phyloP scores from a whole-genome alignment of 2,888 invertebrate species.

The Leptinotarsa juncta region DNA sequence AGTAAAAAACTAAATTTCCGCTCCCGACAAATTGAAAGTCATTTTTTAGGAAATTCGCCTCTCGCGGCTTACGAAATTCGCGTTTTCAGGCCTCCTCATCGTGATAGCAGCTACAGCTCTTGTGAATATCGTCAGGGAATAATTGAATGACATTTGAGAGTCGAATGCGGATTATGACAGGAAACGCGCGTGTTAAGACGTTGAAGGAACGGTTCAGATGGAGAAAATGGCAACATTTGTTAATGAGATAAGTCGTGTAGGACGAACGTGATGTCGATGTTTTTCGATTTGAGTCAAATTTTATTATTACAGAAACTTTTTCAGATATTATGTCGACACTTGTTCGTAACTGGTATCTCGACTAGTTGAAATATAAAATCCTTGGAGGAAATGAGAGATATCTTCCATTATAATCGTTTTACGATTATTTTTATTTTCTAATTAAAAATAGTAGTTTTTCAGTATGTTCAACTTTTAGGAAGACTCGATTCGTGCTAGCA shows the following conservation, averaged over 20 bases:
- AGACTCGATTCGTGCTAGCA: no score
- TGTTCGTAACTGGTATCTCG: no score
- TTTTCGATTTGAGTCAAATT: no score
- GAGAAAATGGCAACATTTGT: not conserved
- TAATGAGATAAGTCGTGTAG: not conserved
- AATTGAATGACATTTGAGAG: conserved; percentile 43
- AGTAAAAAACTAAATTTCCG: conserved; percentile 53
- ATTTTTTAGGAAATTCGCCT: conserved; percentile 53
- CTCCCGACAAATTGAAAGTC: conserved; percentile 58
- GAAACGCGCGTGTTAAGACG: conserved; percentile 33
- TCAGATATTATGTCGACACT: no score
- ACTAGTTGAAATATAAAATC: no score
- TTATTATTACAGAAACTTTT: no score
- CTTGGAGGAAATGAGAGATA: no score
- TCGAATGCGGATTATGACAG: conserved; percentile 43
- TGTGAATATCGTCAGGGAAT: conserved; percentile 43
- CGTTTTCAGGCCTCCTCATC: conserved; percentile 42
- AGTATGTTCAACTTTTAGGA: no score
- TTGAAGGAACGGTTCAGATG: not conserved
- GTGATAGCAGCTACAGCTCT: conserved; percentile 43
- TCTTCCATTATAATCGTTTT: no score
- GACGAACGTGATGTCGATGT: no score
- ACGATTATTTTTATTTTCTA: no score
- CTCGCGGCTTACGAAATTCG: conserved; percentile 39
- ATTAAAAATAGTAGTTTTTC: no score